Conservation (phyloP, 2,888 invertebrate species). For the Epinotia bilunana region DNA sequence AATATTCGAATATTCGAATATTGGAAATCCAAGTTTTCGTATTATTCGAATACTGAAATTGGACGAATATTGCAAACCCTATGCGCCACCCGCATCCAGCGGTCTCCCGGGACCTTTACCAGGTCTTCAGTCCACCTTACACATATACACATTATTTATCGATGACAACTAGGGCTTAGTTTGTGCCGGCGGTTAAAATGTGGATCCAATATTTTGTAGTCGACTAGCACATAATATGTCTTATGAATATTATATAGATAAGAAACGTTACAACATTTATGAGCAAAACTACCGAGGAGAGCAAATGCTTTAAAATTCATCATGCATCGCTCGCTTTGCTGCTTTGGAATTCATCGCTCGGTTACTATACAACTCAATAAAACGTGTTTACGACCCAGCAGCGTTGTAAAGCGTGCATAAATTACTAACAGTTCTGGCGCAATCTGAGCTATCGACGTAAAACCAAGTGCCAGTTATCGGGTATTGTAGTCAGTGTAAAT, state of each 20-base stretch:
- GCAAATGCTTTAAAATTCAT: slow-evolving; percentile 64
- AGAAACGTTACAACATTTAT: background rate
- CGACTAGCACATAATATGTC: background rate
- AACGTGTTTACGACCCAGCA: slow-evolving; percentile 71
- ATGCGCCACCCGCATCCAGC: too few relatives aligned
- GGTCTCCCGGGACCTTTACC: too few relatives aligned
- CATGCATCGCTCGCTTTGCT: slow-evolving; percentile 63
- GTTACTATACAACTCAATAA: slow-evolving; percentile 70
- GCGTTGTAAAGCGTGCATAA: slow-evolving; percentile 69
- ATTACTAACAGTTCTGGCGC: slow-evolving; percentile 58
- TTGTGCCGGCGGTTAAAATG: too few relatives aligned
- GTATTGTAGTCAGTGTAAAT: background rate
- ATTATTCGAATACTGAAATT: too few relatives aligned
- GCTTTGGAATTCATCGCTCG: slow-evolving; percentile 74
- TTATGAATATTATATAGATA: background rate
- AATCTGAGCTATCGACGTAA: slow-evolving; percentile 2
- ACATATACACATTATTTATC: too few relatives aligned
- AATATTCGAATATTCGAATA: too few relatives aligned
- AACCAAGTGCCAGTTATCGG: background rate
- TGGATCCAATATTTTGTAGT: too few relatives aligned
- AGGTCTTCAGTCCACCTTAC: too few relatives aligned
- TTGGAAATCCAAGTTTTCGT: too few relatives aligned
- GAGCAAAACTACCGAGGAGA: background rate
- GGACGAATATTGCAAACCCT: too few relatives aligned
- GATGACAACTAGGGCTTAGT: too few relatives aligned